Evolutionary conservation across 1,140 invertebrate species (phyloP), one percentile per base, ranked within the genome.

Genomic region (Trialeurodes vaporariorum): DNA sequence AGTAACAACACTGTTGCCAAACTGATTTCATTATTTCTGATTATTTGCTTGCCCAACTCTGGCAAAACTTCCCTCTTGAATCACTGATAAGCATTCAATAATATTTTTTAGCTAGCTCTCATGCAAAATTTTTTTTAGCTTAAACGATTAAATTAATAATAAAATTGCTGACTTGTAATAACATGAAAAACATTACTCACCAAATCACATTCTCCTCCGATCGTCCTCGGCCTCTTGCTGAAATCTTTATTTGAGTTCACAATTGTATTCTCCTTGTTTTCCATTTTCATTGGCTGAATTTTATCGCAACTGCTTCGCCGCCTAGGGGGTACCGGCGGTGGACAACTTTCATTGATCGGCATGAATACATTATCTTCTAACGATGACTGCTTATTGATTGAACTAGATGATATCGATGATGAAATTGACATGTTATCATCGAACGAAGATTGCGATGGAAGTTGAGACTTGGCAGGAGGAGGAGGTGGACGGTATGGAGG

Each of bases 401-500:
- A 49, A 17, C 34, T 17, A 49, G 5, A 9, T 5, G 62, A 61
- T n/a, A 23, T n/a, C 27, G 65, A 61, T 49, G 34, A 49, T 49
- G 34, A 49, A 5, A 49, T 9, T 49, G 34, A 49, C 34, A 22
- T 61, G 60, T 25, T 61, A 22, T 23, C 25, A 61, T 70, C 66
- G n/a, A 25, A 59, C n/a, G 69, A 66, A 26, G 69, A 70, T 2
- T 64, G 63, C n/a, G 64, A 65, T 2, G 64, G 49, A 59, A 65
- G 25, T 58, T 59, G 64, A 65, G 22, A 59, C 23, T 40, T 64
- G 61, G 60, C 63, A 24, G 79, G 75, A 61, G 67, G 68, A 24
- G 69, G 68, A 25, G 71, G 71, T 26, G 85, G 84, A 69, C 83
- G 81, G 72, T 87, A 87, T 1, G 87, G 86, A 59, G 87, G 87